Base-by-base conservation (phyloP, 2,113 vertebrate genomes). In the Cynopterus brachyotis region DNA sequence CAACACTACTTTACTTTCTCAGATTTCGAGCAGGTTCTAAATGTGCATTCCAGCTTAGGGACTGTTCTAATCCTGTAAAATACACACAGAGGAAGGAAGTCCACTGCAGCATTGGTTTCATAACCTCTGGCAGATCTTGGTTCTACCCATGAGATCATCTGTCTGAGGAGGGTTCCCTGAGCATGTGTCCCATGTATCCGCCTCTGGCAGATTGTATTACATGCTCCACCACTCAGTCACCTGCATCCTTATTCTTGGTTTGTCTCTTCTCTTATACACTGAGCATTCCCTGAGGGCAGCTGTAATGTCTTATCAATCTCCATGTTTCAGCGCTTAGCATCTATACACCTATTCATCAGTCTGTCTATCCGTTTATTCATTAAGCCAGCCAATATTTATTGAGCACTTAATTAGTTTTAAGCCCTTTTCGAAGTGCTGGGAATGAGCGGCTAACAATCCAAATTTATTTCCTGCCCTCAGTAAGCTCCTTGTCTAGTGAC, bases 1-100 rank as follows among this genome's bases (percentile, higher is more conserved):
- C 28, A 37, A 15, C 4, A 72, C 53, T 57, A 57, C 28, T 59
- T 95, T 73, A 47, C 50, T 24, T 75, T 85, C 91, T 97, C 32
- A 64, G 79, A 50, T 55, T 75, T 86, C 83, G 47, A 79, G 55
- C 35, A 26, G 66, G 30, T 30, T n/a, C 3, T 67, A 15, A 79
- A 50, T 1, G 2, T 85, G 70, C 22, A 13, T 82, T 26, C 30
- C 8, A 62, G n/a, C 30, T 40, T 69, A 35, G 64, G 84, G 35
- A n/a, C 47, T 16, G 0, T 57, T 60, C 45, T 40, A 12, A 90
- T 42, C 19, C 40, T 83, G 0, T 59, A 55, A 69, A 45, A 19
- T n/a, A 5, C 5, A 8, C 5, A 0, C 13, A 32, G 78, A 64
- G 30, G 57, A 42, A 66, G 47, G 22, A 15, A 1, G 1, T 30